Evolutionary conservation across 2,113 vertebrate species (phyloP), one percentile per base, ranked within the genome.

Genomic region (Scolopax mira): DNA sequence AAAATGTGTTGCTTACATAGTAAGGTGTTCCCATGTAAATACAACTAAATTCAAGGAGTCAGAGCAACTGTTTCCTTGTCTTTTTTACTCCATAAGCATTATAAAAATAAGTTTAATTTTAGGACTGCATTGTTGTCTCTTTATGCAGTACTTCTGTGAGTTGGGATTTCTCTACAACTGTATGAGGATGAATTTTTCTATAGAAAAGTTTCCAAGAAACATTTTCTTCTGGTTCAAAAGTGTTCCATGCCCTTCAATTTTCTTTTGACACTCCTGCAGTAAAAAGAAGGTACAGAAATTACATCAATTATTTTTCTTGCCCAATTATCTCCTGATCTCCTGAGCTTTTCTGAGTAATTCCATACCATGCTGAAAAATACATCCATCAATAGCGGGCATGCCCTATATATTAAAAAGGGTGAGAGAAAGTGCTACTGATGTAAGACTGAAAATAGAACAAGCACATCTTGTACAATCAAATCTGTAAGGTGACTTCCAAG

Each of bases 321-420:
- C 74, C 93, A 95, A 96, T 96, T 97, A 94, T 94, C 44, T 85
- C 19, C 39, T 79, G 46, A 79, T 96, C 86, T 85, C 94, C 93
- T 91, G 86, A 96, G 95, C 69, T 95, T 96, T 95, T 86, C 72
- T 79, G 49, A 77, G 75, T 73, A 91, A 91, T 95, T 91, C 78
- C 65, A 84, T 95, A 79, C 44, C 42, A 71, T 61, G 66, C 51
- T 77, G 73, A 87, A 94, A 96, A 89, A 80, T 67, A 33, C 33
- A 57, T 57, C 28, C 62, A 95, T 96, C 90, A 91, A 94, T 96
- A 97, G 72, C 39, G 95, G 72, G 19, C 51, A 51, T 94, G 94
- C 52, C 88, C 94, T 96, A 90, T 79, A 88, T 96, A 86, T 96
- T 97, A 90, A 94, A 90, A 88, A 79, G 8, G 10, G 15, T 62